Conservation (phyloP, 2,113 vertebrate species). For the Acanthisitta chloris region DNA sequence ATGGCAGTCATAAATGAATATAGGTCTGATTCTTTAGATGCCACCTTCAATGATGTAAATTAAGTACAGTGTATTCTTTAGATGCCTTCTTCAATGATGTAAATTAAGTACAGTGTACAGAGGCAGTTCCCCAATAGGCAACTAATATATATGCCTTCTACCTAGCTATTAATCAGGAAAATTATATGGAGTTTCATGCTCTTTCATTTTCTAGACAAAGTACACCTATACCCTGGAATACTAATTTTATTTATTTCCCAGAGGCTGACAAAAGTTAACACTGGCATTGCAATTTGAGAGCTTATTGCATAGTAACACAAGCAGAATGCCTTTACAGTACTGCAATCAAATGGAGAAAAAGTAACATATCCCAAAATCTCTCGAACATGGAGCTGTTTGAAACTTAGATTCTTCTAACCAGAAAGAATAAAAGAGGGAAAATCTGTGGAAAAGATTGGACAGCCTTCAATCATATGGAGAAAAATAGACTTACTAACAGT, state of each 20-base stretch:
- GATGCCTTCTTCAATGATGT: not conserved
- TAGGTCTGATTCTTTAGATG: not conserved
- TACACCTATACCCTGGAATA: not conserved
- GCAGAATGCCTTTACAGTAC: not conserved
- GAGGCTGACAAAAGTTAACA: not conserved
- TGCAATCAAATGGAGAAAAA: not conserved
- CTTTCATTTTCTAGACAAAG: not conserved
- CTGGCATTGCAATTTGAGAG: not conserved
- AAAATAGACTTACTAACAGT: not conserved
- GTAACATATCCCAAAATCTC: not conserved
- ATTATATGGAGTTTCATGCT: not conserved
- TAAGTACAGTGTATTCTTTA: not conserved
- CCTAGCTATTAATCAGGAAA: not conserved
- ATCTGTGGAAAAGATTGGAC: not conserved
- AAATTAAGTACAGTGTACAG: not conserved
- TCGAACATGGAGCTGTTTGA: not conserved
- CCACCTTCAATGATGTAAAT: not conserved
- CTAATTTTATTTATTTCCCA: not conserved
- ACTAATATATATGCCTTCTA: not conserved
- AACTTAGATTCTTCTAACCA: not conserved
- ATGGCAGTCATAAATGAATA: not conserved
- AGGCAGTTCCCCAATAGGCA: not conserved
- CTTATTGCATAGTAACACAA: not conserved
- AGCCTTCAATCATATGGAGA: not conserved
- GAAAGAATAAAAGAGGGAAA: not conserved